phyloP scores from a whole-genome alignment of 2,797 vertebrate genomes.

The Catharus ustulatus region DNA sequence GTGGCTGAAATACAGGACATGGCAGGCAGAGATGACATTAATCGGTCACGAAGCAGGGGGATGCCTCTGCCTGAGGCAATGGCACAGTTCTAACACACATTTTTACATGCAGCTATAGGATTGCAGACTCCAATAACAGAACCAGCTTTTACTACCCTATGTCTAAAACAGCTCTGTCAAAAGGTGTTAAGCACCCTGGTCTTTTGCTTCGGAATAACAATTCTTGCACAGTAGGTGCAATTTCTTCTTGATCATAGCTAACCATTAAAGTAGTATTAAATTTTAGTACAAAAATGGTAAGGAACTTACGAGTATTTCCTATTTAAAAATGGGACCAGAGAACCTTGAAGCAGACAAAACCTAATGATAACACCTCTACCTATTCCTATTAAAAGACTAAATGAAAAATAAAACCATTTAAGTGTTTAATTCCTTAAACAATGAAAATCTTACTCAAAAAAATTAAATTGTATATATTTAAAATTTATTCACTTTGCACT shows the following conservation, averaged over 20 bases:
- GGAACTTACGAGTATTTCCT: background rate
- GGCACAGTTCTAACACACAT: background rate
- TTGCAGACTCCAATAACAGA: background rate
- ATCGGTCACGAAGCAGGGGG: background rate
- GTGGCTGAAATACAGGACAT: background rate
- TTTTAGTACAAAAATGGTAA: background rate
- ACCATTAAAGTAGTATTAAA: background rate
- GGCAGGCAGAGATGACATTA: background rate
- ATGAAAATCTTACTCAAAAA: background rate
- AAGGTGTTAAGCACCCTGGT: background rate
- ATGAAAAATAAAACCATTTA: background rate
- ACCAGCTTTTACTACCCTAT: background rate
- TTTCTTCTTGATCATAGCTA: background rate
- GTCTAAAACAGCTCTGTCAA: background rate
- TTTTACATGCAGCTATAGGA: background rate
- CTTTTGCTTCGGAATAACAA: background rate
- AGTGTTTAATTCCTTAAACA: background rate
- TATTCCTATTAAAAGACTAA: background rate
- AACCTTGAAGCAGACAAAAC: background rate
- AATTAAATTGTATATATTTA: background rate
- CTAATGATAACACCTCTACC: background rate
- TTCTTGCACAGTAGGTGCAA: background rate
- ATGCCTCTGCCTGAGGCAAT: background rate
- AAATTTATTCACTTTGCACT: background rate
- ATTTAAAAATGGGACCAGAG: background rate